Base-by-base conservation (phyloP, 2,888 invertebrate genomes). In the Clunio marinus region DNA sequence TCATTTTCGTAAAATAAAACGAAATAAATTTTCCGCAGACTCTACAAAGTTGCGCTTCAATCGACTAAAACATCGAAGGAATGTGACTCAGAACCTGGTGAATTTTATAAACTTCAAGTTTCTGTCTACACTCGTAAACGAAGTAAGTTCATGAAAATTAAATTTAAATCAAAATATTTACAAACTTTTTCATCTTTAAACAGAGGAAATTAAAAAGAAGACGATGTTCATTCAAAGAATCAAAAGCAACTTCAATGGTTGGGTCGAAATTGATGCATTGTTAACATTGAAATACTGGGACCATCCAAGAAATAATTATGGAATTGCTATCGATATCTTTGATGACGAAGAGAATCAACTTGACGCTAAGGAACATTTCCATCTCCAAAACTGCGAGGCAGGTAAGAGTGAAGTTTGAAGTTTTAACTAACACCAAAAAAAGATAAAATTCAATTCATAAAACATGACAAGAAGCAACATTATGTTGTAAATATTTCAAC, bases 261-360 rank as follows among this genome's bases (percentile, higher is more conserved):
- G 69, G 69, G 27, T 69, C 57, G 69, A 68, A n/a, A 22, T 69
- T 5, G 68, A 69, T 68, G 63, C 46, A 28, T 45, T 58, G 37
- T 8, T 57, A 2, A 68, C 69, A 13, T 20, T 69, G 2, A 62
- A 62, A 68, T 62, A 24, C 41, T 69, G 69, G 69, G 51, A 68
- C n/a, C 41, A 62, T 25, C 45, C 37, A 22, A 68, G 10, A 13
- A 51, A 57, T 13, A 69, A 69, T 57, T 35, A 37, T 22, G 68
- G 69, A 1, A 13, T 69, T 7, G 60, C 69, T 1, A 55, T 69
- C 25, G 69, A 69, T n/a, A 46, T 68, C 17, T 62, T 41, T 22
- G 69, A 69, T 28, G 28, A 68, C 24, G 62, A 69, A 10, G 69
- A 68, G 7, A 51, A 55, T 15, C 51, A 51, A 24, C 22, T 66